Percentiles rank a stretch among this genome's conserved stretches.
phyloP scores from a whole-genome alignment of 2,113 vertebrate species.

The Callocephalon fimbriatum region DNA sequence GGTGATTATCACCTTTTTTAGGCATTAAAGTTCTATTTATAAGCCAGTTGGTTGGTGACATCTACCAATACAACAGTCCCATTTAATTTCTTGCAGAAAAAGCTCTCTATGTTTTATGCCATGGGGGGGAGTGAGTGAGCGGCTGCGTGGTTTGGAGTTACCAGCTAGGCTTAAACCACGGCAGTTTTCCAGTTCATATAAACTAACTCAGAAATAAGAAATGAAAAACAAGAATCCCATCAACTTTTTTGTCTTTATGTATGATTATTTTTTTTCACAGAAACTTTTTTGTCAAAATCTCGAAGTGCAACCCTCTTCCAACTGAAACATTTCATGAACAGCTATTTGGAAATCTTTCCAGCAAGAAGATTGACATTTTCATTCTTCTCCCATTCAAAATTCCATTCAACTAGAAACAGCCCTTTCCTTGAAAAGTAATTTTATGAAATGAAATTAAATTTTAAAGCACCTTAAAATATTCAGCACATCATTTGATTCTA shows the following conservation, averaged over 20 bases:
- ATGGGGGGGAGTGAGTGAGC: no score
- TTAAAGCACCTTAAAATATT: neutral
- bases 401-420: neutral
- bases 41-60: neutral
- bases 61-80: neutral
- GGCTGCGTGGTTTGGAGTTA: no score
- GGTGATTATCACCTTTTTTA: neutral
- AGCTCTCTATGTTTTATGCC: neutral
- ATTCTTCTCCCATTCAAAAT: neutral
- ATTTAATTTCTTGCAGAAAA: neutral
- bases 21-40: neutral
- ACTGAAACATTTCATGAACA: neutral
- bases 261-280: neutral
- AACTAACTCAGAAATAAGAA: neutral
- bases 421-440: neutral
- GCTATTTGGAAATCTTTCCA: neutral
- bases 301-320: neutral
- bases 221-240: neutral
- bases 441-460: neutral
- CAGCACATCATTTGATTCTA: neutral
- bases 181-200: neutral
- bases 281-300: neutral
- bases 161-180: no score
- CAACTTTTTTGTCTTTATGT: neutral
- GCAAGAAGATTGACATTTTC: neutral